phyloP scores from a whole-genome alignment of 1,140 invertebrate species.

The Drosophila pallidifrons region DNA sequence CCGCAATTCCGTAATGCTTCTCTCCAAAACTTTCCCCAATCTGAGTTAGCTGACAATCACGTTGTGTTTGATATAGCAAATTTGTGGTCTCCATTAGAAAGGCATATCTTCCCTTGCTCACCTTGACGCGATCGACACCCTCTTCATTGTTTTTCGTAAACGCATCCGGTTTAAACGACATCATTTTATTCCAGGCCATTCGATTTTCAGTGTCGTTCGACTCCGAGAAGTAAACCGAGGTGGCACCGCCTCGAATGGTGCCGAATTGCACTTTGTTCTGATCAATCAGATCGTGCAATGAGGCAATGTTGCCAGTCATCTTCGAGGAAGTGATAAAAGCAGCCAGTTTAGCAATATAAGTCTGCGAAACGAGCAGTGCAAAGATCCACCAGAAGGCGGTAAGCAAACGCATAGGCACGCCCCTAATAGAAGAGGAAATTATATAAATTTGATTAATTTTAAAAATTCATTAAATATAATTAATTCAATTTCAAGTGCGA shows the following conservation, averaged over 20 bases:
- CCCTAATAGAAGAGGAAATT: slow-evolving; percentile 85
- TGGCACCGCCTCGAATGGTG: slow-evolving; percentile 89
- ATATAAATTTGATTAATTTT: not conserved
- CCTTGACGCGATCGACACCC: slow-evolving; percentile 92
- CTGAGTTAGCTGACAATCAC: slow-evolving; percentile 91
- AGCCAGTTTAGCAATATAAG: slow-evolving; percentile 97
- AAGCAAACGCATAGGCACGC: slow-evolving; percentile 92
- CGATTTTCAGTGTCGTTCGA: slow-evolving; percentile 91
- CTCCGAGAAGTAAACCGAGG: slow-evolving; percentile 86
- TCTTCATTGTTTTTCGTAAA: slow-evolving; percentile 93
- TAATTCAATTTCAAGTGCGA: no score
- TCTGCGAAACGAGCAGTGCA: slow-evolving; percentile 96
- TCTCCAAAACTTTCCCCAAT: slow-evolving; percentile 92
- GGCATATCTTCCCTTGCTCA: slow-evolving; percentile 89
- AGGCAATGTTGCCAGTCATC: slow-evolving; percentile 93
- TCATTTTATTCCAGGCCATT: slow-evolving; percentile 92
- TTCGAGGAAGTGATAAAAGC: slow-evolving; percentile 95
- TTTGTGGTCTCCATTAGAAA: slow-evolving; percentile 94
- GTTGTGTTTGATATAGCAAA: slow-evolving; percentile 91
- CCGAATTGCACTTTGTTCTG: slow-evolving; percentile 96
- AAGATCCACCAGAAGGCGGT: slow-evolving; percentile 98
- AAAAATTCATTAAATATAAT: not conserved
- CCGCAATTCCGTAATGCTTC: slow-evolving; percentile 89
- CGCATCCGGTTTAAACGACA: slow-evolving; percentile 90
- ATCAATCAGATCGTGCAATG: slow-evolving; percentile 94